Evolutionary conservation across 2,888 invertebrate genomes (phyloP).

Genomic region (Mythimna albipuncta): DNA sequence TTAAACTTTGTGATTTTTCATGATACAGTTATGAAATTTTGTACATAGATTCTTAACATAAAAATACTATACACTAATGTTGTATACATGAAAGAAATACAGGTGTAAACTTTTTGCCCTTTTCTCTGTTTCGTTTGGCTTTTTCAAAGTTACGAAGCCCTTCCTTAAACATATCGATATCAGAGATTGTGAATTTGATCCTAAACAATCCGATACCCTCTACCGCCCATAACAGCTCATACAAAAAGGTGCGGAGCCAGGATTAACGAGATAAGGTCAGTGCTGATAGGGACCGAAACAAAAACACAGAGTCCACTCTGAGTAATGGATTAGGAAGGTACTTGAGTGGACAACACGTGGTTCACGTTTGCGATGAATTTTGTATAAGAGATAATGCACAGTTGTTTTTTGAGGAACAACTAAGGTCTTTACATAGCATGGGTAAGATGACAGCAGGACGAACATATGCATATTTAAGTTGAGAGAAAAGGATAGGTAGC

Average conservation of each 20-base stretch:
- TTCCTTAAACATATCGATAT: slow-evolving; percentile 23
- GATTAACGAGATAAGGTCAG: slow-evolving; percentile 40
- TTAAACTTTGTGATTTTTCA: too few relatives aligned
- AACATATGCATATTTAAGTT: too few relatives aligned
- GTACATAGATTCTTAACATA: too few relatives aligned
- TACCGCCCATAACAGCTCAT: slow-evolving; percentile 10
- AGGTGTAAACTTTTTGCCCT: background rate
- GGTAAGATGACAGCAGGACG: too few relatives aligned
- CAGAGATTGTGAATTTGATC: slow-evolving; percentile 8
- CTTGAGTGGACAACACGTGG: slow-evolving; percentile 4
- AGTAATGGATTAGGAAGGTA: slow-evolving; percentile 37
- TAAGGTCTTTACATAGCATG: too few relatives aligned
- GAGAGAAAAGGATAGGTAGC: too few relatives aligned
- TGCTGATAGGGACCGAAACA: slow-evolving; percentile 40
- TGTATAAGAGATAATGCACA: background rate
- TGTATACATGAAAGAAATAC: background rate
- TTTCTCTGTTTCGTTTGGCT: background rate
- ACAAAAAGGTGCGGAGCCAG: slow-evolving; percentile 41
- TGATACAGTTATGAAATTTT: too few relatives aligned
- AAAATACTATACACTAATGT: too few relatives aligned
- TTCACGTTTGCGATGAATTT: slow-evolving; percentile 14
- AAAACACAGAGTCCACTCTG: slow-evolving; percentile 36
- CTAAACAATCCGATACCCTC: slow-evolving; percentile 17
- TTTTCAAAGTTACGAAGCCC: background rate
- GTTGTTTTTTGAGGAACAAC: background rate